These are phyloP conservation scores for Plusia festucae DNA, from an alignment of 2,888 invertebrate species.

Conservation along the genomic window DNA sequence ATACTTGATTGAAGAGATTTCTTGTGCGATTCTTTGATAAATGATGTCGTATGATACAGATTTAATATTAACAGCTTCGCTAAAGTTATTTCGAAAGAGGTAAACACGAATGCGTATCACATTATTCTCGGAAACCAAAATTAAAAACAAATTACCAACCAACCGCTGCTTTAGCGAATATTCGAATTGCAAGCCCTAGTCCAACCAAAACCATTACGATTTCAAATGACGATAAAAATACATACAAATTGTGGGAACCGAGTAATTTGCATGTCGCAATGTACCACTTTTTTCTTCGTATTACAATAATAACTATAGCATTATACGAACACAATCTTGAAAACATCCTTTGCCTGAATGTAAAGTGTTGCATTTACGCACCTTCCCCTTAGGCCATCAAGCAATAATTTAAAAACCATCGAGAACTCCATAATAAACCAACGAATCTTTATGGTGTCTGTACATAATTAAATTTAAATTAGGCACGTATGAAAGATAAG, in stretches of 20 bases:
- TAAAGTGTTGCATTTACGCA: conserved; percentile 25
- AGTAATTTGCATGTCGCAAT: conserved; percentile 35
- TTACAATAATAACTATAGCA: conserved; percentile 13
- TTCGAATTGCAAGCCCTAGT: conserved; percentile 11
- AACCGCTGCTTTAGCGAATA: conserved; percentile 7
- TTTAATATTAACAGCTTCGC: not conserved
- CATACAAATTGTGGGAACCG: conserved; percentile 38
- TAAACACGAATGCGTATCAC: not conserved
- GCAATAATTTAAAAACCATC: conserved; percentile 32
- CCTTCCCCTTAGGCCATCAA: conserved; percentile 24
- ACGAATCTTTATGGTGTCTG: conserved; percentile 26
- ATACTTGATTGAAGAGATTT: not conserved
- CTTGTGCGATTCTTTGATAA: not conserved
- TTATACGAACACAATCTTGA: conserved; percentile 19
- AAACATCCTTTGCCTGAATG: conserved; percentile 43
- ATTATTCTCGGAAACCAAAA: not conserved
- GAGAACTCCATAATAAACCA: conserved; percentile 32
- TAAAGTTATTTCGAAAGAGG: not conserved
- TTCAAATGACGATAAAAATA: conserved; percentile 42
- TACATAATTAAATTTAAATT: conserved; percentile 66
- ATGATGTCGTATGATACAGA: not conserved
- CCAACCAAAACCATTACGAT: conserved; percentile 30
- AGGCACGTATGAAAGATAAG: conserved; percentile 61
- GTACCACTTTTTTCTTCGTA: conserved; percentile 23
- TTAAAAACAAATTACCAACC: conserved; percentile 16